phyloP scores from a whole-genome alignment of 64 coral and sea anemone species.

The Stylophora pistillata region DNA sequence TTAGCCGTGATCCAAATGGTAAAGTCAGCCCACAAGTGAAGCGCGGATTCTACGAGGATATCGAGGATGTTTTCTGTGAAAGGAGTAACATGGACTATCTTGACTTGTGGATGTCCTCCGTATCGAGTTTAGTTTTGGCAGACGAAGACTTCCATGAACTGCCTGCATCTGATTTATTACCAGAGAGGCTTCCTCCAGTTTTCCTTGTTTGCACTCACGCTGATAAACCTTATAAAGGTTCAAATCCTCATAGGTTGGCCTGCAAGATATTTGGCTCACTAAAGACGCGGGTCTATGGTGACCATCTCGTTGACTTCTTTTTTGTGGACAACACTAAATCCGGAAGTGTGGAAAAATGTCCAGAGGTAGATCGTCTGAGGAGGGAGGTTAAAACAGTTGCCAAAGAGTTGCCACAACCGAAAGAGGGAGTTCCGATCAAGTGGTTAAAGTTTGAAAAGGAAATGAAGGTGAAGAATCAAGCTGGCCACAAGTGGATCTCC shows the following conservation, averaged over 20 bases:
- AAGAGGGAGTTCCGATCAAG: slow-evolving; percentile 3
- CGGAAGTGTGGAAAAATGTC: background rate
- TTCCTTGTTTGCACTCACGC: slow-evolving; percentile 17
- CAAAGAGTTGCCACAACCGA: background rate
- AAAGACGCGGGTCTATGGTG: background rate
- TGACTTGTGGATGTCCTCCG: slow-evolving; percentile 2
- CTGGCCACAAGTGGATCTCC: background rate
- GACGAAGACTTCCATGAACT: background rate
- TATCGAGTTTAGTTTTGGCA: background rate
- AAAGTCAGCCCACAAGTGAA: background rate
- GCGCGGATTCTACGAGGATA: background rate
- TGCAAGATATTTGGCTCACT: background rate
- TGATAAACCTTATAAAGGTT: background rate
- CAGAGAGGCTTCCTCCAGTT: background rate
- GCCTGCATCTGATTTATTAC: too few relatives aligned
- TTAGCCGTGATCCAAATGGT: background rate
- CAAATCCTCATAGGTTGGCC: background rate
- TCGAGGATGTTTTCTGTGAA: background rate
- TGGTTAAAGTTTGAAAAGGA: slow-evolving; percentile 11
- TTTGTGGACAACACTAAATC: slow-evolving; percentile 9
- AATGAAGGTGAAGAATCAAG: background rate
- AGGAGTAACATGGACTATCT: background rate
- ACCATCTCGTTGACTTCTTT: background rate
- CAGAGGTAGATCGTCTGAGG: background rate
- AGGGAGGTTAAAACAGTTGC: background rate